Conservation (phyloP, 2,797 vertebrate genomes). For the Spinus olivaceus region DNA sequence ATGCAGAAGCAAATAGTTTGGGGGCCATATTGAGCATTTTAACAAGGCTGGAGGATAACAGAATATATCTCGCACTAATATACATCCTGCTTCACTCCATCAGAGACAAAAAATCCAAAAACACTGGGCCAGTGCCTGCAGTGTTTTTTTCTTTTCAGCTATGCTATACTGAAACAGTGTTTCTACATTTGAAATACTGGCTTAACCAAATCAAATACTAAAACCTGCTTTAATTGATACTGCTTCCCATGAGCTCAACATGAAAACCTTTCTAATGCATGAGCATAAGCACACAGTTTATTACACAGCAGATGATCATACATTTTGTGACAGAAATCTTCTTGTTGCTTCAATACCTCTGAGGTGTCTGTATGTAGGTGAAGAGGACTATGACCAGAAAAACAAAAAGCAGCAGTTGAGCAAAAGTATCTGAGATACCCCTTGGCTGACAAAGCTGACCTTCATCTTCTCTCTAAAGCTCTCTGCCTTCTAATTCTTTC, state of each 20-base stretch:
- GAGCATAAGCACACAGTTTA: neutral
- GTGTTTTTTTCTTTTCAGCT: neutral
- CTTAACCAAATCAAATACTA: neutral
- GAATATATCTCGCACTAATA: neutral
- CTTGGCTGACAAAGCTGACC: neutral
- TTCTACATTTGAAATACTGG: neutral
- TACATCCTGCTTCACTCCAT: neutral
- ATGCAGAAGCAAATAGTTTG: neutral
- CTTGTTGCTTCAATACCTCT: neutral
- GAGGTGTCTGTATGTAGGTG: neutral
- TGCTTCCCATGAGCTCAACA: neutral
- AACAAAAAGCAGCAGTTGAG: neutral
- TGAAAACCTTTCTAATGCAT: neutral
- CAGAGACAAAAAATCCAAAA: neutral
- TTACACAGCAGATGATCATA: rapidly evolving
- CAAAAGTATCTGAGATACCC: neutral
- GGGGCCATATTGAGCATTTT: neutral
- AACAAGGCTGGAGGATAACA: neutral
- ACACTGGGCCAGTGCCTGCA: neutral
- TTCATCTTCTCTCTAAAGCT: neutral
- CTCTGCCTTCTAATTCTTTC: neutral
- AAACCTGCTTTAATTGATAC: neutral
- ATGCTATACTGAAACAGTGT: neutral
- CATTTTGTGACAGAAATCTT: neutral
- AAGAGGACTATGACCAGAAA: neutral